A percentile compares a stretch with the other conserved stretches of the same genome.
phyloP scores from a whole-genome alignment of 2,888 invertebrate species.

The Sepiola atlantica region DNA sequence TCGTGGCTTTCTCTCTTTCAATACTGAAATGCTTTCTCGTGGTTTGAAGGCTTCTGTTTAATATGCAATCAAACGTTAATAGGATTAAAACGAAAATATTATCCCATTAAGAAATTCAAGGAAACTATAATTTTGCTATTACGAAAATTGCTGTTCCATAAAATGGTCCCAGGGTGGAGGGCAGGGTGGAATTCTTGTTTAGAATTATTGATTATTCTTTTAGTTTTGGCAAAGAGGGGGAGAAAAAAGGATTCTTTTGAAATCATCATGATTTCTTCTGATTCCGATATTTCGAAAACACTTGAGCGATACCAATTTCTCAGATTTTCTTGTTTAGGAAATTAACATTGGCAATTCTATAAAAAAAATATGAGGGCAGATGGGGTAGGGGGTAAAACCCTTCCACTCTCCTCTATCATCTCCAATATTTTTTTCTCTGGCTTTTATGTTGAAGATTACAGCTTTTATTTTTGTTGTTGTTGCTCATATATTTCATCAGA shows the following conservation, averaged over 20 bases:
- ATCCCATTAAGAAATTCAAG: background rate
- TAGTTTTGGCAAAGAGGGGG: background rate
- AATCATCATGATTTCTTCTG: background rate
- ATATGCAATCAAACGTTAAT: background rate
- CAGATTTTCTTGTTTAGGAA: background rate
- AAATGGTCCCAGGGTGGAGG: background rate
- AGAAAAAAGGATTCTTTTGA: background rate
- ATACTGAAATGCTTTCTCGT: background rate
- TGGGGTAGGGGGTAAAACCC: too few relatives aligned
- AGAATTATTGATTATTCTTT: background rate
- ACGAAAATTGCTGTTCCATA: background rate
- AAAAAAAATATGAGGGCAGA: too few relatives aligned
- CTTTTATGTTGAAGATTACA: too few relatives aligned
- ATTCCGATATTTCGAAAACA: background rate
- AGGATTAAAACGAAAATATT: background rate
- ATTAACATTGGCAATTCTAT: too few relatives aligned
- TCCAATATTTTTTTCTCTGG: too few relatives aligned
- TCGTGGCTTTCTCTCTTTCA: background rate
- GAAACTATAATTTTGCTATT: conserved; percentile 13
- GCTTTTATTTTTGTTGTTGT: too few relatives aligned
- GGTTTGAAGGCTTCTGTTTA: background rate
- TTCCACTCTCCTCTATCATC: too few relatives aligned
- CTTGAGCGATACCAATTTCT: background rate
- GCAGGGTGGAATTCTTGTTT: background rate
- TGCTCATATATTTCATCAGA: too few relatives aligned